Base-by-base conservation (phyloP, 1,140 invertebrate species). In the Neomicropteryx cornuta region DNA sequence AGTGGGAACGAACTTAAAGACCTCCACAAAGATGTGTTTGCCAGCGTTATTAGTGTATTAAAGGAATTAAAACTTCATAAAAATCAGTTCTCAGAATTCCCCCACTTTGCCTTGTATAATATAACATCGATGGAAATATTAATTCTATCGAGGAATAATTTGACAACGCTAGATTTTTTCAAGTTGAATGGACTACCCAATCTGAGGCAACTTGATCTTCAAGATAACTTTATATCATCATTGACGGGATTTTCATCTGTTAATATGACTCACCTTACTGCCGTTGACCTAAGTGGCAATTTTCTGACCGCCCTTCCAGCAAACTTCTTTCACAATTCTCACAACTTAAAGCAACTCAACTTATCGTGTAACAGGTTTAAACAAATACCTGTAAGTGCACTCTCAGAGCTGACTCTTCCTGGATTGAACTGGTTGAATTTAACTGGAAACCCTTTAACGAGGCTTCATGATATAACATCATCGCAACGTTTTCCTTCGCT, bases 331-430 rank as follows among this genome's bases (percentile, higher is more conserved):
- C 70, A 76, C 35, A 71, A 83, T 52, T 79, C 79, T 29, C 58
- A 75, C 40, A 68, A 76, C 45, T 50, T 94, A 21, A 73, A 80
- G 42, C 71, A 77, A 24, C 72, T 93, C 1, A 83, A 90, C 55
- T 57, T 93, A 17, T 83, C 87, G 0, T 71, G 71, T 35, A 94
- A 94, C 66, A 72, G 75, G 30, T 87, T 94, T 41, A 72, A 76
- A 38, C 77, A 87, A 50, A 81, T 92, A 37, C 88, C 88, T 2
- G 83, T 81, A 8, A 74, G 79, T 1, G 79, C 83, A 0, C 52
- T 92, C 10, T 83, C 86, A 1, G 79, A 83, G 37, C 71, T 75
- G 18, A 80, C 83, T 24, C 60, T 88, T 11, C 79, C 82, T 0
- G 71, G 73, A 2, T 50, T 92, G 0, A 72, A 71, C 2, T 81